Conservation (phyloP, 1,140 invertebrate species). For the Campodea augens region DNA sequence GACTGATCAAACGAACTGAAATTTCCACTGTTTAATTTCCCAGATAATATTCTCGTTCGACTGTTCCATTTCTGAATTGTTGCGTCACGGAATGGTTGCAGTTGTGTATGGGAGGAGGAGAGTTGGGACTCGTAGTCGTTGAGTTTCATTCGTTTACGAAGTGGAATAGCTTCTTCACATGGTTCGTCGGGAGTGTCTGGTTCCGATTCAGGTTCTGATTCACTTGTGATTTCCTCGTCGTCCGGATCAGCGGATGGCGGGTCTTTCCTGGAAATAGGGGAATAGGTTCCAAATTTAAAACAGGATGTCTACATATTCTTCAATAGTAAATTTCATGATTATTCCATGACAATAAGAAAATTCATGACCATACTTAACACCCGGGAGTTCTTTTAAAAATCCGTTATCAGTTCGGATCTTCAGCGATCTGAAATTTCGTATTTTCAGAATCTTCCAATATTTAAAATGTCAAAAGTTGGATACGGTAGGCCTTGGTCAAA, state of each 20-base stretch:
- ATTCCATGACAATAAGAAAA: too few species aligned
- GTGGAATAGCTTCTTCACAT: constrained; percentile 19
- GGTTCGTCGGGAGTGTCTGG: constrained; percentile 10
- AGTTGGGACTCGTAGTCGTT: constrained; percentile 41
- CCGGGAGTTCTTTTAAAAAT: too few species aligned
- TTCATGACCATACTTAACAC: too few species aligned
- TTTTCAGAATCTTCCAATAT: too few species aligned
- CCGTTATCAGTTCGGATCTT: too few species aligned
- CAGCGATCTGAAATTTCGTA: too few species aligned
- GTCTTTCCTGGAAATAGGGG: too few species aligned
- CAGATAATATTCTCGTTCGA: constrained; percentile 50
- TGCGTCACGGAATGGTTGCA: constrained; percentile 48
- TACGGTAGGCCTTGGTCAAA: too few species aligned
- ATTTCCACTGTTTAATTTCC: constrained; percentile 34
- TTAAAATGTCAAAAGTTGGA: too few species aligned
- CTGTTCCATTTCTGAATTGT: constrained; percentile 84
- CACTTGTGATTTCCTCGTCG: constrained; percentile 38
- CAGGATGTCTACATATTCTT: too few species aligned
- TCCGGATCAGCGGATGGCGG: constrained; percentile 30
- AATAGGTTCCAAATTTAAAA: too few species aligned
- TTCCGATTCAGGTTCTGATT: constrained; percentile 22
- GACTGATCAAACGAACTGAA: constrained; percentile 47
- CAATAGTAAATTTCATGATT: too few species aligned
- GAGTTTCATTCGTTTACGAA: constrained; percentile 37
- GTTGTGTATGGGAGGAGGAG: constrained; percentile 36